Conservation (phyloP, 2,113 vertebrate genomes). For the Mesocricetus auratus region DNA sequence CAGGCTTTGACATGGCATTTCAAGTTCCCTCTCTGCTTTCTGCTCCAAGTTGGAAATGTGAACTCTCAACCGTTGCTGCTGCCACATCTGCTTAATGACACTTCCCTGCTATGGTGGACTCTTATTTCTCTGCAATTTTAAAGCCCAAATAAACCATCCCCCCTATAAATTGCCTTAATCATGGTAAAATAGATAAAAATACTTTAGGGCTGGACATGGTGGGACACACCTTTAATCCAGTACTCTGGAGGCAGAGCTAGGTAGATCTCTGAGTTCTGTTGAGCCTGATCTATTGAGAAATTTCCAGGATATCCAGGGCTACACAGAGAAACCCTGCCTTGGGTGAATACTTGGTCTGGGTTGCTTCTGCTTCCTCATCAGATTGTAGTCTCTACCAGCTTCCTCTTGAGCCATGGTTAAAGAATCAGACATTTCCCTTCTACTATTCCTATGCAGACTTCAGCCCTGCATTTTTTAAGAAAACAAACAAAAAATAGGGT, state of each 20-base stretch:
- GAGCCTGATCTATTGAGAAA: no score
- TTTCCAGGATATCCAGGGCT: no score
- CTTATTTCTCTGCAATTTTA: no score
- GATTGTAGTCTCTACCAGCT: background rate
- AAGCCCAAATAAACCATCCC: no score
- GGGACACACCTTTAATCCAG: no score
- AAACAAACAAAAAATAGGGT: background rate
- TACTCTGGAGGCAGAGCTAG: no score
- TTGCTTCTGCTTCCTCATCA: background rate
- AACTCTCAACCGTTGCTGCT: background rate
- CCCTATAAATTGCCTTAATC: no score
- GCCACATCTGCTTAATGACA: background rate
- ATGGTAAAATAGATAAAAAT: background rate
- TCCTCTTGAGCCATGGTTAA: background rate
- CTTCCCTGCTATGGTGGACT: background rate
- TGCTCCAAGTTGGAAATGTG: background rate
- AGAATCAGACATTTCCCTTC: background rate
- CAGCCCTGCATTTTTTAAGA: background rate
- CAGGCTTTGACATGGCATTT: background rate
- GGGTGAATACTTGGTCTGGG: background rate
- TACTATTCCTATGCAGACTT: background rate
- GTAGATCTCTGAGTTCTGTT: no score
- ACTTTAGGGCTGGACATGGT: background rate
- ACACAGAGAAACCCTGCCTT: no score
- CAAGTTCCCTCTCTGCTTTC: background rate